A percentile compares a stretch with the other conserved stretches of the same genome.
These are phyloP conservation scores for Caranx melampygus DNA, from an alignment of 2,113 vertebrate species.

Conservation along the genomic window DNA sequence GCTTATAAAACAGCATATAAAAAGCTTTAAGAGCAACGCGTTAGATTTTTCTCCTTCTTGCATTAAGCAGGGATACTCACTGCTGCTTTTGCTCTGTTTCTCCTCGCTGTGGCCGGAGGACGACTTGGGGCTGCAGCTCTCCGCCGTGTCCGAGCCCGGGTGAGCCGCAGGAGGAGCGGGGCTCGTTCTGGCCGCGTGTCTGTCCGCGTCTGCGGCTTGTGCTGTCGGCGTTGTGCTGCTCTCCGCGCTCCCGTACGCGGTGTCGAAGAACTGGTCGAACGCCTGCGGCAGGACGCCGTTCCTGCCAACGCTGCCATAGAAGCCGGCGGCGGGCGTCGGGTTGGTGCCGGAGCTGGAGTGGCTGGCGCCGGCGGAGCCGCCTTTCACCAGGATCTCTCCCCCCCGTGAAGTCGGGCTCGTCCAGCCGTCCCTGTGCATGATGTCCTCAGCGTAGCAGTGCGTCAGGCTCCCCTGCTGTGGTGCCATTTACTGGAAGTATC, in stretches of 20 bases:
- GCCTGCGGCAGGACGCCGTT: conserved; percentile 98
- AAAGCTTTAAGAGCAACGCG: conserved; percentile 95
- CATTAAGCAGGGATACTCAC: conserved; percentile 85
- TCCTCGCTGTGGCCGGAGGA: conserved; percentile 97
- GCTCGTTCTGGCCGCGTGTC: conserved; percentile 85
- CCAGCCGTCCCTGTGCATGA: conserved; percentile 97
- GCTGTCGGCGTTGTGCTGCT: conserved; percentile 82
- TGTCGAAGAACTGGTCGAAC: conserved; percentile 99
- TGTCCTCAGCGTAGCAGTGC: conserved; percentile 96
- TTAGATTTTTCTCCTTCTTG: conserved; percentile 87
- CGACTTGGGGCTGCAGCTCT: conserved; percentile 95
- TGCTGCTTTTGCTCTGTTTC: conserved; percentile 89
- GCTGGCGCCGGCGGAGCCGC: conserved; percentile 87
- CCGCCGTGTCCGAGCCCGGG: conserved; percentile 89
- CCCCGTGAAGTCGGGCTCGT: conserved; percentile 89
- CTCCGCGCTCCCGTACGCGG: conserved; percentile 91
- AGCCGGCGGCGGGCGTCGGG: conserved; percentile 84
- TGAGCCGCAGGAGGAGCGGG: conserved; percentile 82
- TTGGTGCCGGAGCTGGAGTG: conserved; percentile 86
- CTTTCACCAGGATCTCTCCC: conserved; percentile 92
- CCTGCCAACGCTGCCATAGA: conserved; percentile 93
- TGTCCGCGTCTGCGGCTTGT: conserved; percentile 84
- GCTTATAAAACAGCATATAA: conserved; percentile 99
- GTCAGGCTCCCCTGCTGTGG: conserved; percentile 93
- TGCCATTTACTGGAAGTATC: conserved; percentile 97